Evolutionary conservation across 2,888 invertebrate genomes (phyloP).

Genomic region (Metalampra italica): DNA sequence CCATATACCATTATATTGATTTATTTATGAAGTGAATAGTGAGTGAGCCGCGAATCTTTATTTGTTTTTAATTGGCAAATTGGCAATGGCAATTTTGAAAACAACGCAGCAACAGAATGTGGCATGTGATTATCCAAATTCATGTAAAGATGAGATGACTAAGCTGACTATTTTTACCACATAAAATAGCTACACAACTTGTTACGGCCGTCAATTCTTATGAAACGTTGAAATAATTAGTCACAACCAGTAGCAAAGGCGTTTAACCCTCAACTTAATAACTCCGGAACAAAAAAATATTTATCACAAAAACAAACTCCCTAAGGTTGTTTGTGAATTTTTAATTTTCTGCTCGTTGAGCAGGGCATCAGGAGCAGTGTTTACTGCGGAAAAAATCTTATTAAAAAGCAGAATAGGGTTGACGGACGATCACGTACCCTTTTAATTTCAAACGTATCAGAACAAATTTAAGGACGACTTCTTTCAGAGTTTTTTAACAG

Average conservation of each 20-base stretch:
- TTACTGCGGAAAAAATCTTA: conserved; percentile 46
- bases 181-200: neutral
- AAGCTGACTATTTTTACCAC: too few relatives aligned
- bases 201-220: neutral
- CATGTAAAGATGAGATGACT: too few relatives aligned
- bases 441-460: conserved; percentile 20
- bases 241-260: neutral
- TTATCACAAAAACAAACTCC: conserved; percentile 36
- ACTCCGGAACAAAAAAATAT: conserved; percentile 5
- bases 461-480: conserved; percentile 12
- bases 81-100: too few relatives aligned
- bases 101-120: too few relatives aligned
- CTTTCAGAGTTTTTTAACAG: conserved; percentile 17
- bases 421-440: conserved; percentile 36
- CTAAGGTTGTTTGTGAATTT: conserved; percentile 50
- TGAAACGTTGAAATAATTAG: too few relatives aligned
- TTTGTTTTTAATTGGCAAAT: too few relatives aligned
- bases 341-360: conserved; percentile 65
- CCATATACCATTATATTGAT: too few relatives aligned
- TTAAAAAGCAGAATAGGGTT: conserved; percentile 46
- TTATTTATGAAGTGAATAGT: too few relatives aligned
- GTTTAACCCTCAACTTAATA: neutral
- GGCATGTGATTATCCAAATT: too few relatives aligned
- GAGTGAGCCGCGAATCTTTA: too few relatives aligned
- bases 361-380: conserved; percentile 54